Conservation (phyloP, 2,797 vertebrate genomes). For the Malacoraja senta region DNA sequence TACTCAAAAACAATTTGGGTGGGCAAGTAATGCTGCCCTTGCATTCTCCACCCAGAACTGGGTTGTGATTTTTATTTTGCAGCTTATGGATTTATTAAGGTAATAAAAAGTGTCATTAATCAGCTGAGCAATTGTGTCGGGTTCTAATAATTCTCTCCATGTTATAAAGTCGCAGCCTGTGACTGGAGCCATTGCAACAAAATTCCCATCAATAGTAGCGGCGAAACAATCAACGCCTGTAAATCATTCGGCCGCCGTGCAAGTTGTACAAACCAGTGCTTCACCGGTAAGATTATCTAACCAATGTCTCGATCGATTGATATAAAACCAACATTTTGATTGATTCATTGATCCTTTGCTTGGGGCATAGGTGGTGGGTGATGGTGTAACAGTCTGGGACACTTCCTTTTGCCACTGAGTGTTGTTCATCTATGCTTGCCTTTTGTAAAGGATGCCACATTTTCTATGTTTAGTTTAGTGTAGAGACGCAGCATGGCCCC, state of each 20-base stretch:
- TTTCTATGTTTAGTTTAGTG: not conserved
- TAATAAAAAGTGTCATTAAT: not conserved
- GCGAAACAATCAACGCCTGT: not conserved
- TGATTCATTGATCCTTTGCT: too few species aligned
- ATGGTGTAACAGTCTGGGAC: not conserved
- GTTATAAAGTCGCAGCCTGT: not conserved
- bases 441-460: not conserved
- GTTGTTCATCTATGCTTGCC: not conserved
- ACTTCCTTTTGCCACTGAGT: not conserved
- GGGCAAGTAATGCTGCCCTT: too few species aligned
- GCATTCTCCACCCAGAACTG: too few species aligned
- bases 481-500: too few species aligned
- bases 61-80: too few species aligned
- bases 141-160: not conserved
- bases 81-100: too few species aligned
- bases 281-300: not conserved
- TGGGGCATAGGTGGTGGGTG: too few species aligned
- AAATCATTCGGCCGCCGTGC: not conserved
- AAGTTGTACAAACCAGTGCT: not conserved
- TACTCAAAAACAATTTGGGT: too few species aligned
- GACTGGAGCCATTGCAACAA: not conserved
- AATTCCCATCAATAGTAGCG: not conserved
- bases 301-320: too few species aligned
- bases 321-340: too few species aligned
- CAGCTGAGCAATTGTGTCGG: not conserved